phyloP scores from a whole-genome alignment of 2,113 vertebrate species.

The Galeopterus variegatus region DNA sequence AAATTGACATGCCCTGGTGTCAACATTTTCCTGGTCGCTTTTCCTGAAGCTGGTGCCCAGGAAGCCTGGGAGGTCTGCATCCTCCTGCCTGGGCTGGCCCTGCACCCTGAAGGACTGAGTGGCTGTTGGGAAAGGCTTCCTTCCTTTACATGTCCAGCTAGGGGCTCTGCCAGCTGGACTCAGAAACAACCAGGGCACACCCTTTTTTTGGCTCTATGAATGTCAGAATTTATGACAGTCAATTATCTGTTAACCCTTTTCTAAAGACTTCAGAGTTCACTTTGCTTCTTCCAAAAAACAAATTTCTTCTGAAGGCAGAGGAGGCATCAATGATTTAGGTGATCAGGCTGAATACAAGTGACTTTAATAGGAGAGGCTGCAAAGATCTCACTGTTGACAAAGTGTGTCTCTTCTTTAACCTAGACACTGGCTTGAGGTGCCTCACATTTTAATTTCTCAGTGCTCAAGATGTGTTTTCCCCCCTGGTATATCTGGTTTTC shows the following conservation, averaged over 20 bases:
- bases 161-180: background rate
- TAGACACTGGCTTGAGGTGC: background rate
- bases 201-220: background rate
- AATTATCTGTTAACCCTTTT: background rate
- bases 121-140: background rate
- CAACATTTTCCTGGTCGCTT: fast-evolving
- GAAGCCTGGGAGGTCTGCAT: background rate
- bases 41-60: background rate
- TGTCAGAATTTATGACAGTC: background rate
- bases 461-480: background rate
- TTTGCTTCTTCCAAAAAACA: background rate
- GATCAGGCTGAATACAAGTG: background rate
- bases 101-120: background rate
- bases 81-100: background rate
- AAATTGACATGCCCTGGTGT: background rate
- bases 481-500: background rate
- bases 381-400: background rate
- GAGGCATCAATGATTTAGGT: background rate
- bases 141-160: background rate
- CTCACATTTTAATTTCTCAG: background rate
- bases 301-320: background rate
- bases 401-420: background rate
- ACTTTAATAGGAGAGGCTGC: background rate
- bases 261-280: background rate
- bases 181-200: background rate